Percentiles rank a stretch among this genome's conserved stretches.
phyloP scores from a whole-genome alignment of 64 coral and sea anemone genomes.

The Platygyra sinensis region DNA sequence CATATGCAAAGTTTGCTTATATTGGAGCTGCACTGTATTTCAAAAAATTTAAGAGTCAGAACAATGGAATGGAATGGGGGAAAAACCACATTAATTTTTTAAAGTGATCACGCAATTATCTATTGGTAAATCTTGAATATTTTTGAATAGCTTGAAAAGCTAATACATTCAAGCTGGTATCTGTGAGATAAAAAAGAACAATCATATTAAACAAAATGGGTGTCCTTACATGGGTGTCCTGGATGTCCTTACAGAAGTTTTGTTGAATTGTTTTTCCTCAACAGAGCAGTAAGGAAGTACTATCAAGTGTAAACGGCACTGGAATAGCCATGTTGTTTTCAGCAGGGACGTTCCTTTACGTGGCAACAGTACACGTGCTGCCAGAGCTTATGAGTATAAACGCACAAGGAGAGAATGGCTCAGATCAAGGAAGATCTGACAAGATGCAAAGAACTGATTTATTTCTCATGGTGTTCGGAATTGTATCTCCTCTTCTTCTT shows the following conservation, averaged over 20 bases:
- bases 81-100: too few species aligned
- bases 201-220: too few species aligned
- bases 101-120: too few species aligned
- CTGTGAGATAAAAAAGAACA: too few species aligned
- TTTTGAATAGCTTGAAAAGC: too few species aligned
- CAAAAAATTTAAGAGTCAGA: too few species aligned
- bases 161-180: too few species aligned
- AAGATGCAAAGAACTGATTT: conserved; percentile 78
- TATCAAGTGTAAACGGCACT: conserved; percentile 95
- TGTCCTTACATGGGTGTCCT: too few species aligned
- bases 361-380: conserved; percentile 94
- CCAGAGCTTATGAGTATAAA: conserved; percentile 74
- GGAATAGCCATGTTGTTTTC: conserved; percentile 98
- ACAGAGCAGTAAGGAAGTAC: conserved; percentile 93
- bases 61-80: too few species aligned
- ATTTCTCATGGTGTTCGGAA: conserved; percentile 82
- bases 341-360: conserved; percentile 97
- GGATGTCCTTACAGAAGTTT: neutral
- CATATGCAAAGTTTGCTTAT: too few species aligned
- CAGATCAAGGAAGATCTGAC: conserved; percentile 53
- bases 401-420: conserved; percentile 25
- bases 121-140: too few species aligned
- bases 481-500: conserved; percentile 85
- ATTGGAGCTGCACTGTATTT: too few species aligned
- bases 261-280: neutral